phyloP scores from a whole-genome alignment of 2,797 vertebrate genomes.

The Chrysocyon brachyurus region DNA sequence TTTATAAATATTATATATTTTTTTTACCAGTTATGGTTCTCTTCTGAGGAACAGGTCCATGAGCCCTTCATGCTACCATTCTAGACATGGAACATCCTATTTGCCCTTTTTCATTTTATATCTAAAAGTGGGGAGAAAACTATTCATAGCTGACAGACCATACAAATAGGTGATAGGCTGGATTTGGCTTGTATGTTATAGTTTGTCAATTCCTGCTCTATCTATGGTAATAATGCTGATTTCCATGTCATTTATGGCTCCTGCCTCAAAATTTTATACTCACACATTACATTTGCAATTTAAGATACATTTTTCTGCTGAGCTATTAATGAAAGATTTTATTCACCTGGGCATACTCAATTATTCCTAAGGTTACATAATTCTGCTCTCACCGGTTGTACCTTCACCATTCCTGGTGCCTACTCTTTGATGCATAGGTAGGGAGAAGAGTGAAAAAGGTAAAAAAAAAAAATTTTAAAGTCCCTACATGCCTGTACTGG shows the following conservation, averaged over 20 bases:
- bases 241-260: not conserved
- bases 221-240: not conserved
- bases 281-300: not conserved
- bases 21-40: not conserved
- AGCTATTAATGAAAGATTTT: not conserved
- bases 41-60: not conserved
- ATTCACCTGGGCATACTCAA: not conserved
- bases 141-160: not conserved
- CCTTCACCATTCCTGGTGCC: not conserved
- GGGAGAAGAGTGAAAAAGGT: not conserved
- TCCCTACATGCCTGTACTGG: too few species aligned
- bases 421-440: not conserved
- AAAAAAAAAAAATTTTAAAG: not conserved
- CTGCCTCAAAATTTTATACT: not conserved
- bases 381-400: not conserved
- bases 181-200: not conserved
- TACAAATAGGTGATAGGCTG: not conserved
- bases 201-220: not conserved
- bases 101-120: not conserved
- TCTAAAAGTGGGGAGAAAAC: not conserved
- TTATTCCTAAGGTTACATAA: not conserved
- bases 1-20: not conserved
- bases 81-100: not conserved
- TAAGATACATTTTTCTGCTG: not conserved
- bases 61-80: not conserved